A percentile compares a stretch with the other conserved stretches of the same genome.
phyloP scores from a whole-genome alignment of 64 coral and sea anemone genomes.

The Astreopora myriophthalma region DNA sequence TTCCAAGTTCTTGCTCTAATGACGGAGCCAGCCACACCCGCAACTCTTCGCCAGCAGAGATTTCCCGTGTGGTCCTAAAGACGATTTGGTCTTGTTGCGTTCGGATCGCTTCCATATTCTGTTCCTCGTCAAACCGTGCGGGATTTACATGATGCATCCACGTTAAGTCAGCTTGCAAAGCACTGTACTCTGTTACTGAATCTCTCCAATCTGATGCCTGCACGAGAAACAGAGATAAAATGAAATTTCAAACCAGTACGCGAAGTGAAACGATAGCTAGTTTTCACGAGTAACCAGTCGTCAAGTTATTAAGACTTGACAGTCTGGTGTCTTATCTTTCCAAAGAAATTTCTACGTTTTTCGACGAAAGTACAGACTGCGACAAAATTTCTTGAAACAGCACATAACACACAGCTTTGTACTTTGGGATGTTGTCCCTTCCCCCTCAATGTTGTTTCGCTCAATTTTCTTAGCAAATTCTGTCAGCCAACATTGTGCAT shows the following conservation, averaged over 20 bases:
- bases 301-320: too few species aligned
- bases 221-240: not conserved
- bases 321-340: too few species aligned
- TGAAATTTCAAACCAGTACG: not conserved
- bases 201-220: not conserved
- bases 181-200: not conserved
- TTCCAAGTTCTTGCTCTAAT: constrained; percentile 59
- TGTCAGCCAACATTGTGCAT: too few species aligned
- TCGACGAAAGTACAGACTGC: too few species aligned
- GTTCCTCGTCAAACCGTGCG: constrained; percentile 41
- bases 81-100: constrained; percentile 62
- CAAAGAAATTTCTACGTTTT: too few species aligned
- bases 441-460: too few species aligned
- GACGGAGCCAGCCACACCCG: constrained; percentile 74
- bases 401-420: too few species aligned
- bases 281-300: too few species aligned
- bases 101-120: constrained; percentile 76
- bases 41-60: constrained; percentile 62
- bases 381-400: too few species aligned
- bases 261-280: not conserved
- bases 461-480: too few species aligned
- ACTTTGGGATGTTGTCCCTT: too few species aligned
- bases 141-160: constrained; percentile 21
- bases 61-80: constrained; percentile 66
- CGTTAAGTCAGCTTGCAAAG: not conserved